Percentiles rank a stretch among this genome's conserved stretches.
Conservation (phyloP, 2,113 vertebrate genomes). For the Daboia siamensis region DNA sequence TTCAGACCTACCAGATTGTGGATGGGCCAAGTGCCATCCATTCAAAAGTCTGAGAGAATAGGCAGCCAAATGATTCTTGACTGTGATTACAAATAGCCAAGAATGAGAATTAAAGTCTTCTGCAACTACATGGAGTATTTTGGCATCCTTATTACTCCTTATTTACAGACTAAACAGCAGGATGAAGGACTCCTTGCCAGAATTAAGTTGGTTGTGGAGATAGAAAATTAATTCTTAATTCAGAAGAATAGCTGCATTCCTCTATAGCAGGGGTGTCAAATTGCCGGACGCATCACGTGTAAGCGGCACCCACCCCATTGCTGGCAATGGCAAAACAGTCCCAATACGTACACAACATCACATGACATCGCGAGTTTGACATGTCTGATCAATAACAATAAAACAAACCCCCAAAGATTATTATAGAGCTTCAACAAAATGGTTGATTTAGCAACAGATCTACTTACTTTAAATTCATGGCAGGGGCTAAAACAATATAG, state of each 20-base stretch:
- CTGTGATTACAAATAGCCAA: conserved; percentile 65
- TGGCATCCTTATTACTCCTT: conserved; percentile 29
- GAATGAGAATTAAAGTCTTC: conserved; percentile 47
- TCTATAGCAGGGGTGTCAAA: not conserved
- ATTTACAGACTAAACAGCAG: conserved; percentile 3
- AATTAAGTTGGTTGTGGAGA: not conserved
- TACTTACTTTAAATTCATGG: too few species aligned
- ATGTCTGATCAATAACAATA: too few species aligned
- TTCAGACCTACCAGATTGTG: conserved; percentile 54
- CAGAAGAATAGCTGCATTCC: not conserved
- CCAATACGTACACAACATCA: too few species aligned
- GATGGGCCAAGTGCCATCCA: conserved; percentile 61
- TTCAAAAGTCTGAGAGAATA: conserved; percentile 54
- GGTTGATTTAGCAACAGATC: too few species aligned
- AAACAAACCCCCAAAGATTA: too few species aligned
- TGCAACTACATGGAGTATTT: conserved; percentile 30
- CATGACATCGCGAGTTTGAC: too few species aligned
- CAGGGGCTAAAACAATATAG: too few species aligned
- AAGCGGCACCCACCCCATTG: too few species aligned
- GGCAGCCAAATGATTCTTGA: conserved; percentile 71
- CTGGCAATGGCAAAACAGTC: too few species aligned
- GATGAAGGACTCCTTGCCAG: not conserved
- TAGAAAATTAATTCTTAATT: not conserved
- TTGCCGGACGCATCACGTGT: too few species aligned
- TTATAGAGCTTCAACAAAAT: too few species aligned